phyloP scores from a whole-genome alignment of 30 jellyfish, hydroid and myxozoan species.

The Aurelia sp. region DNA sequence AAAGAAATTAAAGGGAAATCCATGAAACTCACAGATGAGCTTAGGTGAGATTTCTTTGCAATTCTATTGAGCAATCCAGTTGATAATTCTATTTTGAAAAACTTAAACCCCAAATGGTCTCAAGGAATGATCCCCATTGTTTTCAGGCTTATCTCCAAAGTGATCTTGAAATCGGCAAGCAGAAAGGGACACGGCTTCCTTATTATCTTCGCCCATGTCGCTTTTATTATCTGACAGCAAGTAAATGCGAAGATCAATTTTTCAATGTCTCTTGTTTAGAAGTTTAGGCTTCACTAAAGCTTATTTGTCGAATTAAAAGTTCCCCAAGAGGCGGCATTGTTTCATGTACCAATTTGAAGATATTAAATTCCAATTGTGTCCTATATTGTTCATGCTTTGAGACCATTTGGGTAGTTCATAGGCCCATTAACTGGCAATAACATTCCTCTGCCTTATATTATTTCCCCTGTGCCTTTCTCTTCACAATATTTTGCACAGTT shows the following conservation, averaged over 20 bases:
- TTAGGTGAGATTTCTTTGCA: slow-evolving; percentile 74
- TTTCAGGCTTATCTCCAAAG: slow-evolving; percentile 59
- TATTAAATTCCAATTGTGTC: not conserved
- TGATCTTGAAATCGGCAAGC: slow-evolving; percentile 79
- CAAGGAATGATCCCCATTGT: slow-evolving; percentile 77
- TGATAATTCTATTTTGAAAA: slow-evolving; percentile 69
- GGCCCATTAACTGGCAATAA: too few species aligned
- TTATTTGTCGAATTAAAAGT: slow-evolving; percentile 43
- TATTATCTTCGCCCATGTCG: slow-evolving; percentile 59
- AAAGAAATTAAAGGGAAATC: slow-evolving; percentile 67
- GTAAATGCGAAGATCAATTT: slow-evolving; percentile 46
- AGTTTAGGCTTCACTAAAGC: slow-evolving; percentile 39
- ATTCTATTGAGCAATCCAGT: slow-evolving; percentile 63
- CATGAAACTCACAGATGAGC: slow-evolving; percentile 74
- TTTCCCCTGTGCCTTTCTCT: too few species aligned
- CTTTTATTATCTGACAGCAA: slow-evolving; percentile 55
- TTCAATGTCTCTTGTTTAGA: slow-evolving; percentile 42
- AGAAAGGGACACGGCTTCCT: slow-evolving; percentile 79
- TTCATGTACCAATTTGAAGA: not conserved
- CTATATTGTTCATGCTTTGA: too few species aligned
- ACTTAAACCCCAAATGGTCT: slow-evolving; percentile 79
- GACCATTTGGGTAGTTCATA: too few species aligned
- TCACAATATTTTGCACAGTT: too few species aligned
- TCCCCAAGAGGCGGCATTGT: slow-evolving; percentile 43
- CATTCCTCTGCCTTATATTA: too few species aligned